These are phyloP conservation scores for Sakesphorus luctuosus DNA, from an alignment of 2,113 vertebrate species.

Conservation along the genomic window DNA sequence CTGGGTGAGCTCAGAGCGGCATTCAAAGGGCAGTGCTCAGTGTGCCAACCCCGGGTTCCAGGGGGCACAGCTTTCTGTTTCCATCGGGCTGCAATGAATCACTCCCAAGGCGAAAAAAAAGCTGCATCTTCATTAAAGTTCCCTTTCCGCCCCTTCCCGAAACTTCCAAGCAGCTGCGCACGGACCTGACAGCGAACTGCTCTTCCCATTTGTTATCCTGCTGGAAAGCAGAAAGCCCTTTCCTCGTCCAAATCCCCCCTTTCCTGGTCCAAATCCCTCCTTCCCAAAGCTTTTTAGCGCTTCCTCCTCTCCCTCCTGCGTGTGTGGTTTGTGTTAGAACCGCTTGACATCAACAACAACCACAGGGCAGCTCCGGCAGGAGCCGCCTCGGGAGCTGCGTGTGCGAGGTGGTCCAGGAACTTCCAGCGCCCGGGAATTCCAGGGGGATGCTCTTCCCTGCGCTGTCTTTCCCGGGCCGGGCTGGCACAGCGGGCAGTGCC, in stretches of 20 bases:
- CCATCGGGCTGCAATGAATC: not conserved
- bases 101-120: not conserved
- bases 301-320: not conserved
- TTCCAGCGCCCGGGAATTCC: slow-evolving; percentile 44
- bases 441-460: slow-evolving; percentile 29
- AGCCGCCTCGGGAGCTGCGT: not conserved
- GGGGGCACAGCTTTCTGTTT: not conserved
- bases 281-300: not conserved
- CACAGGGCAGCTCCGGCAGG: not conserved
- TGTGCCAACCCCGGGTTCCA: not conserved
- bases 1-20: not conserved
- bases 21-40: not conserved
- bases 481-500: no score
- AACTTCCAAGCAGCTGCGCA: not conserved
- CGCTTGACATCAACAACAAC: not conserved
- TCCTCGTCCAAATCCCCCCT: not conserved
- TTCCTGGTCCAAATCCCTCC: not conserved
- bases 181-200: not conserved
- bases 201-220: not conserved
- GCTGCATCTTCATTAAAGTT: not conserved
- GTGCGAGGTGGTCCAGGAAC: not conserved
- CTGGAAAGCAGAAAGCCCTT: not conserved
- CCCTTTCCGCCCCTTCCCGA: not conserved
- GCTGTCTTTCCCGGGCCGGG: not conserved
- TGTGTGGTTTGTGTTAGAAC: not conserved